phyloP scores from a whole-genome alignment of 2,888 invertebrate genomes.

The Acrobasis repandana region DNA sequence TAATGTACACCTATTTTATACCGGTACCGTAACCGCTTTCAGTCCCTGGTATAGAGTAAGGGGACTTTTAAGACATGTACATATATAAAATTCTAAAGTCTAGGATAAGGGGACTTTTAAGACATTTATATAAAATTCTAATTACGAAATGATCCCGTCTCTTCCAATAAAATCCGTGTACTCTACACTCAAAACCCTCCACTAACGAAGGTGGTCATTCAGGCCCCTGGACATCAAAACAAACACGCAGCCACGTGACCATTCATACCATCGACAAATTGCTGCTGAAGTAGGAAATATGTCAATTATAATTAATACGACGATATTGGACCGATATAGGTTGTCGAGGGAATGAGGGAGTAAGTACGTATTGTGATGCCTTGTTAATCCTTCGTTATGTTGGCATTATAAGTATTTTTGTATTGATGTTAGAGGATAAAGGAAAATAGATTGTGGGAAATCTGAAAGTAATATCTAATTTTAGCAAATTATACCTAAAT shows the following conservation, averaged over 20 bases:
- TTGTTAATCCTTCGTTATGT: slow-evolving; percentile 24
- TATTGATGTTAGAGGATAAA: background rate
- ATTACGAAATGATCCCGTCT: slow-evolving; percentile 1
- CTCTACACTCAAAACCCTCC: slow-evolving; percentile 37
- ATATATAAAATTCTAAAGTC: too few relatives aligned
- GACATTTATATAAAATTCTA: background rate
- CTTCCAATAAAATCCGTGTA: slow-evolving; percentile 4
- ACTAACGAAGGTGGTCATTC: slow-evolving; percentile 52
- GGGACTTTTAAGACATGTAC: too few relatives aligned
- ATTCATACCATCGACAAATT: slow-evolving; percentile 66
- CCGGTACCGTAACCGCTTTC: too few relatives aligned
- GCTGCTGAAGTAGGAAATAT: slow-evolving; percentile 71
- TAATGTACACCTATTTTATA: too few relatives aligned
- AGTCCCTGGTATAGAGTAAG: too few relatives aligned
- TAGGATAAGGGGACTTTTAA: too few relatives aligned
- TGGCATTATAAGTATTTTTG: slow-evolving; percentile 11
- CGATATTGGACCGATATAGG: slow-evolving; percentile 65
- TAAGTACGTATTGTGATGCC: slow-evolving; percentile 33
- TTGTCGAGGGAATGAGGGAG: slow-evolving; percentile 38
- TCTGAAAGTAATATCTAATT: background rate
- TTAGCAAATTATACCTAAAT: too few relatives aligned
- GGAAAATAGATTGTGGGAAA: background rate
- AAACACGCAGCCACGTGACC: slow-evolving; percentile 73
- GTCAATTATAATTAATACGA: slow-evolving; percentile 81
- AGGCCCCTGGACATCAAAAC: slow-evolving; percentile 75